phyloP scores from a whole-genome alignment of 2,797 vertebrate genomes.

The Megalops cyprinoides region DNA sequence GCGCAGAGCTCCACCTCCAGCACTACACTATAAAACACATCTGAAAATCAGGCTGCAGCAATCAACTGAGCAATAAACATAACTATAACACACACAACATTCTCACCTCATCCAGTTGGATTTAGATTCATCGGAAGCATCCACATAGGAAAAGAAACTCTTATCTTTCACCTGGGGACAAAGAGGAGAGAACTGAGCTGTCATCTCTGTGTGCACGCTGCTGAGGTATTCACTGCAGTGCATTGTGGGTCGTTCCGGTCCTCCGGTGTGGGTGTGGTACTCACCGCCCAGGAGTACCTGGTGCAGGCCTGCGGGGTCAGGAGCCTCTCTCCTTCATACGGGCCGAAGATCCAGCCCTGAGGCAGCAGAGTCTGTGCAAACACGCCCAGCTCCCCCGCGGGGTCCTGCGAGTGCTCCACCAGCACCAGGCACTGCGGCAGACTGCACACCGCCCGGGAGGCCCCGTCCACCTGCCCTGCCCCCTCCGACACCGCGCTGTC shows the following conservation, averaged over 20 bases:
- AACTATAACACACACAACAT: background rate
- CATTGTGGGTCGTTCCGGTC: background rate
- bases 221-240: too few species aligned
- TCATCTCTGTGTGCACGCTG: background rate
- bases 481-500: slow-evolving; percentile 58
- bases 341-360: slow-evolving; percentile 64
- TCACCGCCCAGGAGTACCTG: slow-evolving; percentile 69
- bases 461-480: slow-evolving; percentile 59
- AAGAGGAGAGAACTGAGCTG: background rate
- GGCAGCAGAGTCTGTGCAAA: slow-evolving; percentile 62
- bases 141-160: slow-evolving; percentile 66
- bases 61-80: background rate
- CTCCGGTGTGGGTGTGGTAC: slow-evolving; percentile 26
- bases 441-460: slow-evolving; percentile 63
- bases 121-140: slow-evolving; percentile 69
- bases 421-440: slow-evolving; percentile 72
- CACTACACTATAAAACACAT: too few species aligned
- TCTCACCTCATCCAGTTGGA: slow-evolving; percentile 69
- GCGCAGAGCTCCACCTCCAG: too few species aligned
- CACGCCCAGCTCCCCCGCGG: slow-evolving; percentile 56
- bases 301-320: slow-evolving; percentile 58
- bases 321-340: slow-evolving; percentile 66
- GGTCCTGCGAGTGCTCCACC: slow-evolving; percentile 46
- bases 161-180: slow-evolving; percentile 66
- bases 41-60: background rate